phyloP scores from a whole-genome alignment of 2,888 invertebrate species.

The Crioceris asparagi region DNA sequence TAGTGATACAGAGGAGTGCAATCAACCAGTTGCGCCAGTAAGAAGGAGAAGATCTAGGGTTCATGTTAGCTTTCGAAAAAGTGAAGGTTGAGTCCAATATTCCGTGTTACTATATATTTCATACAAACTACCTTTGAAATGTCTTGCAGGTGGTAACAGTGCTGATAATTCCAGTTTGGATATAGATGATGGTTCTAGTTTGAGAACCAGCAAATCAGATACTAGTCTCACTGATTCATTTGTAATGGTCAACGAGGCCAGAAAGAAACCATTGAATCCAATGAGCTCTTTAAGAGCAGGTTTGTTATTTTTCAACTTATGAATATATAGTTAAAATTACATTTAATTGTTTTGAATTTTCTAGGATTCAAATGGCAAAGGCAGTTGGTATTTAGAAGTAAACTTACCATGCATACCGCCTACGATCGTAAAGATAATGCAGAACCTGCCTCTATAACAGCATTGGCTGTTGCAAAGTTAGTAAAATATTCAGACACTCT shows the following conservation, averaged over 20 bases:
- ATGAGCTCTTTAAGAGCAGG: conserved; percentile 34
- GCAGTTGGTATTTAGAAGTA: conserved; percentile 84
- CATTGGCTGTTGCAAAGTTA: conserved; percentile 79
- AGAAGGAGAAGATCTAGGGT: conserved; percentile 52
- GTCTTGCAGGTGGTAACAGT: conserved; percentile 43
- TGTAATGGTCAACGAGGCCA: conserved; percentile 61
- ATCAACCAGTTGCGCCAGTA: conserved; percentile 42
- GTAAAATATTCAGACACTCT: conserved; percentile 12
- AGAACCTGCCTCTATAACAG: conserved; percentile 92
- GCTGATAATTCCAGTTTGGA: conserved; percentile 36
- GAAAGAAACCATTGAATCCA: conserved; percentile 35
- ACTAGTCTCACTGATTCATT: conserved; percentile 86
- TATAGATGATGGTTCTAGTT: conserved; percentile 39
- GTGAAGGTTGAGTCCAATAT: conserved; percentile 41
- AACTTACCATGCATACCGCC: conserved; percentile 95
- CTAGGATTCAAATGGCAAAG: conserved; percentile 80
- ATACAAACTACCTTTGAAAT: not conserved
- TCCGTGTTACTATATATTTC: not conserved
- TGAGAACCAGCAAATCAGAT: conserved; percentile 81
- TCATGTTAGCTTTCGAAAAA: conserved; percentile 58
- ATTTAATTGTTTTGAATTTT: conserved; percentile 14
- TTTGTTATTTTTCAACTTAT: conserved; percentile 19
- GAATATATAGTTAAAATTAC: too few relatives aligned
- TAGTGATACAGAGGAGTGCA: conserved; percentile 53
- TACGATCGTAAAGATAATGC: conserved; percentile 95